Conservation (phyloP, 2,888 invertebrate species). For the Cantharis nigra region DNA sequence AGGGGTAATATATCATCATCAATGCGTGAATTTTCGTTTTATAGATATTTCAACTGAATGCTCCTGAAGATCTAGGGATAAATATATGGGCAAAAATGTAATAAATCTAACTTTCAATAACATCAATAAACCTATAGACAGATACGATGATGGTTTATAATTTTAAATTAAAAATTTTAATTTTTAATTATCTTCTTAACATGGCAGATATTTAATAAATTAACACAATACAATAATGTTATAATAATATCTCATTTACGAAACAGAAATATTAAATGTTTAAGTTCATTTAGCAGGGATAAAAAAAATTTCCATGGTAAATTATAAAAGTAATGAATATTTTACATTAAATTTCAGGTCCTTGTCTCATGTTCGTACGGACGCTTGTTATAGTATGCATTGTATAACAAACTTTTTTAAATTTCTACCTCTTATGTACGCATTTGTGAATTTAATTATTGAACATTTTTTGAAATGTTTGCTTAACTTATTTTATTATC, state of each 20-base stretch:
- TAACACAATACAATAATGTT: neutral
- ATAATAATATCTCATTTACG: neutral
- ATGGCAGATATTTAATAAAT: neutral
- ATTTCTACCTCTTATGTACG: neutral
- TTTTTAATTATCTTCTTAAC: neutral
- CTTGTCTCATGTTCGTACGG: neutral
- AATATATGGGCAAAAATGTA: constrained; percentile 2
- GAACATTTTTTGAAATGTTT: neutral
- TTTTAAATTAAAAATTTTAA: neutral
- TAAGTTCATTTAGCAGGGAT: neutral
- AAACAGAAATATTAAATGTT: neutral
- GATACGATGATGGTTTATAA: neutral
- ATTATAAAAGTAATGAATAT: constrained; percentile 13
- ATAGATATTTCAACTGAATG: constrained; percentile 1
- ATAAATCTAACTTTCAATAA: constrained; percentile 2
- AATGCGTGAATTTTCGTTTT: neutral
- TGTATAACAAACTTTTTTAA: constrained; percentile 8
- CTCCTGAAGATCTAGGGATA: neutral
- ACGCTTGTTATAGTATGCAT: neutral
- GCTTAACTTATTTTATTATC: neutral
- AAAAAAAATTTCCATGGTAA: constrained; percentile 7
- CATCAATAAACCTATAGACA: neutral
- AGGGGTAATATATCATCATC: constrained; percentile 2
- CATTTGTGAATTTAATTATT: neutral
- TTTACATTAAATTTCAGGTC: neutral